phyloP scores from a whole-genome alignment of 2,113 vertebrate species.

The Gulo gulo region DNA sequence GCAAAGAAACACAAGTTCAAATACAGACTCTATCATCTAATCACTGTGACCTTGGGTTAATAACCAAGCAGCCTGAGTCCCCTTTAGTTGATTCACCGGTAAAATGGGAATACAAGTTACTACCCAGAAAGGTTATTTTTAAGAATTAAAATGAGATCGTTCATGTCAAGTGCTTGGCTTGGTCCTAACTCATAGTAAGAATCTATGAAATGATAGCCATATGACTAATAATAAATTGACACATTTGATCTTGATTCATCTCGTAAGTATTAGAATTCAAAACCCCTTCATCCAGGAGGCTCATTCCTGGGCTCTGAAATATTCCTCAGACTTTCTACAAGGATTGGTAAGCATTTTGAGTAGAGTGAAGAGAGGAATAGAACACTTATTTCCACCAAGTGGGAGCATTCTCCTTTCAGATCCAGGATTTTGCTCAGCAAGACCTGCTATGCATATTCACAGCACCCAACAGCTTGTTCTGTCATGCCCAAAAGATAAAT shows the following conservation, averaged over 20 bases:
- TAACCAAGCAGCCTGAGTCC: not conserved
- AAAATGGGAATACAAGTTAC: not conserved
- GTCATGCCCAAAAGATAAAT: conserved; percentile 66
- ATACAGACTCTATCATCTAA: not conserved
- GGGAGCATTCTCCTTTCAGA: not conserved
- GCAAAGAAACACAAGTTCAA: not conserved
- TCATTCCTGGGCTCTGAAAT: not conserved
- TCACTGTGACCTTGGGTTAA: not conserved
- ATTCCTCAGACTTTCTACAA: not conserved
- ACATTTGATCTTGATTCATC: not conserved
- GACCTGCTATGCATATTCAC: conserved; percentile 38
- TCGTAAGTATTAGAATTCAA: not conserved
- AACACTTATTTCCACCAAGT: conserved; percentile 23
- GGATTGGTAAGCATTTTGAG: not conserved
- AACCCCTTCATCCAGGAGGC: not conserved
- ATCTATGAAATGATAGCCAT: not conserved
- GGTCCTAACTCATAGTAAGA: not conserved
- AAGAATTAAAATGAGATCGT: not conserved
- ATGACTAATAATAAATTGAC: not conserved
- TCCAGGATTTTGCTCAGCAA: conserved; percentile 48
- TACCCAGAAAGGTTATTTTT: not conserved
- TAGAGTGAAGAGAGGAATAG: not conserved
- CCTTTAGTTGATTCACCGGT: not conserved
- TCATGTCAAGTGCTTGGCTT: not conserved
- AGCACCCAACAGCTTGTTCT: conserved; percentile 58